These are phyloP conservation scores for Amphibalanus amphitrite DNA, from an alignment of 1,140 invertebrate genomes.

Conservation along the genomic window DNA sequence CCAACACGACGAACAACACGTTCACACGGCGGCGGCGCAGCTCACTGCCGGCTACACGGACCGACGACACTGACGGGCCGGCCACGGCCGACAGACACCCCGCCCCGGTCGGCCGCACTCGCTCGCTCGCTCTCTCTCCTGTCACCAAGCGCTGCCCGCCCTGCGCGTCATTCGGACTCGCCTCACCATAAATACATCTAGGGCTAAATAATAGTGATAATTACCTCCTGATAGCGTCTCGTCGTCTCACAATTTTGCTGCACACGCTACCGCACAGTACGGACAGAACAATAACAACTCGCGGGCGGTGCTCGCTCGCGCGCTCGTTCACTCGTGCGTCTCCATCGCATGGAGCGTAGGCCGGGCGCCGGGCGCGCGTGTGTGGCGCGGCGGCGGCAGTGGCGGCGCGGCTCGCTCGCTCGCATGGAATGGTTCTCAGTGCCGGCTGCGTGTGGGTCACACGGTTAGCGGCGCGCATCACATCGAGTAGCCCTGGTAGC, in stretches of 20 bases:
- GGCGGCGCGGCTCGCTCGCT: not conserved
- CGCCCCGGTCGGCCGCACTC: no score
- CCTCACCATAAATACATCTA: not conserved
- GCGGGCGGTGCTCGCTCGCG: no score
- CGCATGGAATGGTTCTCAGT: not conserved
- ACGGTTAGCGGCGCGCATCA: conserved; percentile 18
- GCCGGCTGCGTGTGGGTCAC: not conserved
- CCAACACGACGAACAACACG: not conserved
- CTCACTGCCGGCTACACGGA: not conserved
- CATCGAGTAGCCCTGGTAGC: conserved; percentile 55
- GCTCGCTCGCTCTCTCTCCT: no score
- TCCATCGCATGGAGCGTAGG: not conserved
- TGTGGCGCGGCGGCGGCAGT: not conserved
- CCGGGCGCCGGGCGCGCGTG: no score
- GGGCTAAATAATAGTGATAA: conserved; percentile 1
- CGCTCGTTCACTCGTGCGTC: no score
- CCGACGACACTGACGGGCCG: not conserved
- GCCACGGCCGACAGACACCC: no score
- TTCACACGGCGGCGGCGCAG: not conserved
- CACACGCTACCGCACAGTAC: not conserved
- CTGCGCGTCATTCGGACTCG: not conserved
- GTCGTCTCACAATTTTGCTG: not conserved
- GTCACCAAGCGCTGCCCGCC: no score
- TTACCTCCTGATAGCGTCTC: not conserved
- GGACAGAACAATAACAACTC: not conserved